Evolutionary conservation across 2,797 vertebrate genomes (phyloP).

Genomic region (Girardinus metallicus): DNA sequence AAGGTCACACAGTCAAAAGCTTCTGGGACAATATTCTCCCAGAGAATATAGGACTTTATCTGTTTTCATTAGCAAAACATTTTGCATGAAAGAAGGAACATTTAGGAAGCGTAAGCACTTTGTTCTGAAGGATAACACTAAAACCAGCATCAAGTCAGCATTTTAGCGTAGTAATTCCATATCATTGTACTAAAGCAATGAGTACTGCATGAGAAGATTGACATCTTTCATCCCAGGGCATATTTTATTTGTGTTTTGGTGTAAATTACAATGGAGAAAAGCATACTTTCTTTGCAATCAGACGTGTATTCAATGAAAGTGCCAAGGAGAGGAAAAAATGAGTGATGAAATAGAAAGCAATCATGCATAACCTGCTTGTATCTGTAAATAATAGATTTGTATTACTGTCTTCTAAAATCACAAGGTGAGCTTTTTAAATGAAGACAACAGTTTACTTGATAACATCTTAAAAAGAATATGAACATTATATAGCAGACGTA

Average conservation of each 20-base stretch:
- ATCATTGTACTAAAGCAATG: background rate
- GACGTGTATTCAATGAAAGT: background rate
- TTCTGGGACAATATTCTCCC: conserved; percentile 57
- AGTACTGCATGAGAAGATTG: background rate
- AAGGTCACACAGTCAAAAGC: conserved; percentile 65
- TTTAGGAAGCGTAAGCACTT: conserved; percentile 47
- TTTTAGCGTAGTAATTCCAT: conserved; percentile 15
- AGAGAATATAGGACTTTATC: conserved; percentile 69
- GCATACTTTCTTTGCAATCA: background rate
- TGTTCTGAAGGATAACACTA: conserved; percentile 34
- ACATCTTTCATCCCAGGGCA: background rate
- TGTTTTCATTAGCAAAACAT: conserved; percentile 55
- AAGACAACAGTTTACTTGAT: background rate
- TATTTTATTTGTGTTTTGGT: background rate
- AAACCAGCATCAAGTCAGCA: conserved; percentile 20
- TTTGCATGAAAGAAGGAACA: conserved; percentile 56
- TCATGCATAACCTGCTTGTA: background rate
- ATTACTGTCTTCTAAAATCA: background rate
- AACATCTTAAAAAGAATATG: background rate
- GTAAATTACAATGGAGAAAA: background rate
- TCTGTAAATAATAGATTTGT: background rate
- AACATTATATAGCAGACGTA: background rate
- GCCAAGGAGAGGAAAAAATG: background rate
- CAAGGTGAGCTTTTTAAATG: background rate
- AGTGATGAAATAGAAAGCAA: background rate